Evolutionary conservation across 2,888 invertebrate species (phyloP).

Genomic region (Lobophora halterata): DNA sequence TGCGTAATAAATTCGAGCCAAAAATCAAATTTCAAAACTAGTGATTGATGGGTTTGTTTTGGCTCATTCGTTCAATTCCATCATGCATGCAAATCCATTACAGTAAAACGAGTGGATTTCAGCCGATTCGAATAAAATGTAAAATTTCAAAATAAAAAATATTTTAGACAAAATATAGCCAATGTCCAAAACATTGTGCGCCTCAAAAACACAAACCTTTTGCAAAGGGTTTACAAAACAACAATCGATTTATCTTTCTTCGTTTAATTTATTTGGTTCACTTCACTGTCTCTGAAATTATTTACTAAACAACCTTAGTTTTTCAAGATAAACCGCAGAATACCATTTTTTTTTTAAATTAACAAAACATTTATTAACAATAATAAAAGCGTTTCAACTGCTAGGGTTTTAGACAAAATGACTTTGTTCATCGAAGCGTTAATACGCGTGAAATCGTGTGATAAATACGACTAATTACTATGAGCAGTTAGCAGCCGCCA

Average conservation of each 20-base stretch:
- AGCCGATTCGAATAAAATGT: constrained; percentile 30
- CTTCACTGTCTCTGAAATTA: constrained; percentile 31
- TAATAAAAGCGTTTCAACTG: constrained; percentile 30
- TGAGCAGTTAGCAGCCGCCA: constrained; percentile 1
- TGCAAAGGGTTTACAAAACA: constrained; percentile 29
- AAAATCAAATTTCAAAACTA: constrained; percentile 38
- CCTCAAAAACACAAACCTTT: constrained; percentile 24
- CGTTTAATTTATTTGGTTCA: constrained; percentile 31
- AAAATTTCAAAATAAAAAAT: constrained; percentile 23
- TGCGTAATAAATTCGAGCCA: constrained; percentile 29
- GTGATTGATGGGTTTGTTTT: constrained; percentile 52
- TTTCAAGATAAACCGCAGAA: constrained; percentile 34
- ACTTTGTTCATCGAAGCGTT: constrained; percentile 1
- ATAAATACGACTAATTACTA: constrained; percentile 5
- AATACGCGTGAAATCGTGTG: not conserved
- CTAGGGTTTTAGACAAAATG: constrained; percentile 32
- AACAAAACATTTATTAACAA: constrained; percentile 36
- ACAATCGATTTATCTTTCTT: constrained; percentile 30
- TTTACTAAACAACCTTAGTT: constrained; percentile 36
- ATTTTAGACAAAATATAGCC: constrained; percentile 24
- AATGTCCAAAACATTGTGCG: constrained; percentile 18
- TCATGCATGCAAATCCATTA: constrained; percentile 43
- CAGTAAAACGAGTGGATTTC: constrained; percentile 41
- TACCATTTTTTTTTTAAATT: constrained; percentile 39
- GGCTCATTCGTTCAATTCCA: constrained; percentile 46